These are phyloP conservation scores for Zaprionus camerounensis DNA, from an alignment of 1,140 invertebrate genomes.

Conservation along the genomic window DNA sequence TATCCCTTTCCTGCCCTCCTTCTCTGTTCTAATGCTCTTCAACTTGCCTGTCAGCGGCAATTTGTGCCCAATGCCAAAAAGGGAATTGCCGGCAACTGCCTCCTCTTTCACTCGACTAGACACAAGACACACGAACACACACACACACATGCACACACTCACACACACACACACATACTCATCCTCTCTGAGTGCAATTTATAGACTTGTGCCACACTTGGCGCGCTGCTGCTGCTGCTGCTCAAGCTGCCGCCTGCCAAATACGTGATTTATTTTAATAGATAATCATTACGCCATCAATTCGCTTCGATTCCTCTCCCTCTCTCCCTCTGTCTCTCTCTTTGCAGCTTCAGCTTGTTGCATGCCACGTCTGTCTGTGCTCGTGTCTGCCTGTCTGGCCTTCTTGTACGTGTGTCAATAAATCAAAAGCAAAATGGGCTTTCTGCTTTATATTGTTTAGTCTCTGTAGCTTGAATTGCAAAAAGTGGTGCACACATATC, in stretches of 20 bases:
- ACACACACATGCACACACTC: slow-evolving; percentile 13
- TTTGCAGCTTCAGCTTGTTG: slow-evolving; percentile 66
- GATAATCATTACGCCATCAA: slow-evolving; percentile 82
- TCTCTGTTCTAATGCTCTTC: not conserved
- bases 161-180: not conserved
- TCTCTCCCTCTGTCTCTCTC: not conserved
- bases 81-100: slow-evolving; percentile 36
- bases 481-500: slow-evolving; percentile 22
- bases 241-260: slow-evolving; percentile 57
- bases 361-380: slow-evolving; percentile 56
- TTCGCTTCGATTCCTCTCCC: slow-evolving; percentile 48
- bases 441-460: slow-evolving; percentile 78
- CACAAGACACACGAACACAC: slow-evolving; percentile 30
- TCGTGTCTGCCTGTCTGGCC: slow-evolving; percentile 4
- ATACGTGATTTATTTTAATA: slow-evolving; percentile 83
- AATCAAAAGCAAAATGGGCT: slow-evolving; percentile 79
- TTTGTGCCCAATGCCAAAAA: slow-evolving; percentile 57
- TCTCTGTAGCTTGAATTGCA: slow-evolving; percentile 51
- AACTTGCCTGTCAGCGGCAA: slow-evolving; percentile 66
- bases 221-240: slow-evolving; percentile 1
- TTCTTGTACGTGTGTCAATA: slow-evolving; percentile 69
- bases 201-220: slow-evolving; percentile 70
- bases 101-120: slow-evolving; percentile 26
- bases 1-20: not conserved
- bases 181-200: slow-evolving; percentile 60